Base-by-base conservation (phyloP, 2,113 vertebrate genomes). In the Sander lucioperca region DNA sequence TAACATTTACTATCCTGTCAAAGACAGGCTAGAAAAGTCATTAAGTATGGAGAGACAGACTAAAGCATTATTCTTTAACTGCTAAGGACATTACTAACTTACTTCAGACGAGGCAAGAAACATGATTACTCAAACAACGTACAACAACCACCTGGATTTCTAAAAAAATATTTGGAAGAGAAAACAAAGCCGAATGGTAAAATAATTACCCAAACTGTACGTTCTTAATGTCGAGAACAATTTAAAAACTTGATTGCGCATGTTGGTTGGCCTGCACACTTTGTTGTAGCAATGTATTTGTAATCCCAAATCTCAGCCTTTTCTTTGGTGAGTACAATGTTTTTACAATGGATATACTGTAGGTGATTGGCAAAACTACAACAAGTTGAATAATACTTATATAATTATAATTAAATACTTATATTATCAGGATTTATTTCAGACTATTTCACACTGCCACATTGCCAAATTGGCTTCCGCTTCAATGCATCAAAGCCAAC, bases 21-120 rank as follows among this genome's bases (percentile, higher is more conserved):
- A 36, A 69, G 4, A 63, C 53, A 45, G 59, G 10, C 16, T 16
- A 8, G 13, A n/a, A 61, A 74, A 65, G 56, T 27, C 33, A 16
- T 16, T 23, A 53, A 2, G 18, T 30, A 23, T n/a, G 57, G n/a
- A 47, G n/a, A 66, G 56, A 68, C 27, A 36, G 23, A 66, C 27
- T 33, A 47, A 30, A 33, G 43, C 25, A 45, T 78, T 68, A 43
- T 61, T 56, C 15, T 71, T 51, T 61, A 18, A 59, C 47, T 79
- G 16, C 47, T 8, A 7, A 73, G 53, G 33, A 27, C n/a, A n/a
- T n/a, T n/a, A n/a, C n/a, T n/a, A n/a, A n/a, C n/a, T n/a, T n/a
- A n/a, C n/a, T n/a, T 83, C 47, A 57, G 27, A 43, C 0, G 1
- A 27, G 30, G 8, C 0, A 61, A 39, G 63, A 61, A 58, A 50